phyloP scores from a whole-genome alignment of 1,140 invertebrate genomes.

The Pogonomyrmex californicus region DNA sequence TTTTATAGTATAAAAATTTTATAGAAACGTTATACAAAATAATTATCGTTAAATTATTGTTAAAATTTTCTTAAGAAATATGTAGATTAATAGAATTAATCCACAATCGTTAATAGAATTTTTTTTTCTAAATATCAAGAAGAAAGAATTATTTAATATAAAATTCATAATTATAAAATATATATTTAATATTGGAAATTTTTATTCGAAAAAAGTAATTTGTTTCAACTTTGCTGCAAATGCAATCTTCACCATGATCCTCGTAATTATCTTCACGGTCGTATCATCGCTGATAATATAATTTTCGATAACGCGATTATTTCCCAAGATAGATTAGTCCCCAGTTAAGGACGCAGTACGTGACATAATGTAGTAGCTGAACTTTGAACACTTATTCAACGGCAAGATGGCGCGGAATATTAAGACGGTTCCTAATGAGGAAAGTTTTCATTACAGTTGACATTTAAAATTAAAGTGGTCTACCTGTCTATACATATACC shows the following conservation, averaged over 20 bases:
- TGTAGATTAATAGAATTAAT: too few species aligned
- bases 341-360: not conserved
- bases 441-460: slow-evolving; percentile 73
- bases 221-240: not conserved
- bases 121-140: not conserved
- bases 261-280: not conserved
- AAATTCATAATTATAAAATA: not conserved
- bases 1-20: not conserved
- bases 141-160: not conserved
- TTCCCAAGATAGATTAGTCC: not conserved
- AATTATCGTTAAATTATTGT: too few species aligned
- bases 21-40: not conserved
- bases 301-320: slow-evolving; percentile 14
- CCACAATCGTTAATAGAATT: not conserved
- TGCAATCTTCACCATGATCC: too few species aligned
- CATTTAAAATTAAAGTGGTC: slow-evolving; percentile 73
- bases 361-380: slow-evolving; percentile 28
- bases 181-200: not conserved
- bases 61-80: too few species aligned
- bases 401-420: slow-evolving; percentile 55
- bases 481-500: slow-evolving; percentile 40
- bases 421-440: slow-evolving; percentile 69
- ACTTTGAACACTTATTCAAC: slow-evolving; percentile 32
- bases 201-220: not conserved
- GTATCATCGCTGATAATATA: not conserved